Evolutionary conservation across 2,113 vertebrate genomes (phyloP).

Genomic region (Glareola pratincola): DNA sequence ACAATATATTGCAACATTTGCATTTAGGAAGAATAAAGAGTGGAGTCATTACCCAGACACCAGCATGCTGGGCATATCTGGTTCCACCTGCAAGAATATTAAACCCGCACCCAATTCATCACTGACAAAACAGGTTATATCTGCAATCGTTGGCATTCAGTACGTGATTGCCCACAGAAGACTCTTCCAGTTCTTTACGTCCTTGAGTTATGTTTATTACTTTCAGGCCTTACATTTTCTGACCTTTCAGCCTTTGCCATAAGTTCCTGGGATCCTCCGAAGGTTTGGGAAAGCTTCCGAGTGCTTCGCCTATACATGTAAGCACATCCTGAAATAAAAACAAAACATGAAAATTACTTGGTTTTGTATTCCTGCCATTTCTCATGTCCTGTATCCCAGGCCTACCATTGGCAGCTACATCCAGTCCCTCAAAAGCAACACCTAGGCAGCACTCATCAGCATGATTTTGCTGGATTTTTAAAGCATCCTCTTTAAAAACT

Average conservation of each 20-base stretch:
- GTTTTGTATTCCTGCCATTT: not conserved
- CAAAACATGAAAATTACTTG: not conserved
- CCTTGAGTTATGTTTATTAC: not conserved
- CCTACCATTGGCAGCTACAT: not conserved
- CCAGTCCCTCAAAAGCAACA: not conserved
- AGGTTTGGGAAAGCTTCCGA: slow-evolving; percentile 55
- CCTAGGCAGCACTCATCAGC: not conserved
- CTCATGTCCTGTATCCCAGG: not conserved
- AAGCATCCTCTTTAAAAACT: not conserved
- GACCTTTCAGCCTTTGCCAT: slow-evolving; percentile 69
- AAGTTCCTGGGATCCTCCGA: slow-evolving; percentile 66
- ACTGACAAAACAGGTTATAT: not conserved
- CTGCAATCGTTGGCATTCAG: not conserved
- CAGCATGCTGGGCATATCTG: not conserved
- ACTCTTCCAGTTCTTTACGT: not conserved
- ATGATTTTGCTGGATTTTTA: not conserved
- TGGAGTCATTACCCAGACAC: not conserved
- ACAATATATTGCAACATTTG: not conserved
- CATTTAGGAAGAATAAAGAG: not conserved
- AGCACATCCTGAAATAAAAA: slow-evolving; percentile 54
- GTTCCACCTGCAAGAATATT: slow-evolving; percentile 8
- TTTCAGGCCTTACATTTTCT: not conserved
- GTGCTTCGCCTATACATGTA: slow-evolving; percentile 53
- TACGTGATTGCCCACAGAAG: not conserved
- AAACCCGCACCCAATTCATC: not conserved